Evolutionary conservation across 2,113 vertebrate genomes (phyloP).

Genomic region (Polypterus bichir): DNA sequence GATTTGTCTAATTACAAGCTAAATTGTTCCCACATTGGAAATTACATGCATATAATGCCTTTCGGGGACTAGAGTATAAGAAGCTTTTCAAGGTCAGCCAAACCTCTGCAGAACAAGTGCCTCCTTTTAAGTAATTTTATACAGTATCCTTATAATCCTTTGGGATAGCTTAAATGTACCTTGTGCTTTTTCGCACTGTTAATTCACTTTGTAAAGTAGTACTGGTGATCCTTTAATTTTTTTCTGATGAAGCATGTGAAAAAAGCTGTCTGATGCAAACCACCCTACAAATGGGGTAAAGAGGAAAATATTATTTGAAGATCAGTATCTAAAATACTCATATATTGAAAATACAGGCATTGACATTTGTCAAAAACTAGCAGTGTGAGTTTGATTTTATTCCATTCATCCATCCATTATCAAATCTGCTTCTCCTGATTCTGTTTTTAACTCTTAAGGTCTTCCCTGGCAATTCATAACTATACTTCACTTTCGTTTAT

Average conservation of each 20-base stretch:
- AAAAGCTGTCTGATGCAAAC: too few species aligned
- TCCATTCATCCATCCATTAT: too few species aligned
- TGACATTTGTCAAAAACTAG: too few species aligned
- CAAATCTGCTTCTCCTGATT: too few species aligned
- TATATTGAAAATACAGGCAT: too few species aligned
- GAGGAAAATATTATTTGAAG: too few species aligned
- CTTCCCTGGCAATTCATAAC: too few species aligned
- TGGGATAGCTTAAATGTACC: neutral
- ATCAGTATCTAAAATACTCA: too few species aligned
- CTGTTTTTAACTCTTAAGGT: too few species aligned
- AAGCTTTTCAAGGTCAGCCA: conserved; percentile 62
- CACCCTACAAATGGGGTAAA: too few species aligned
- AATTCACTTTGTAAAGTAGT: neutral
- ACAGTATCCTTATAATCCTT: neutral
- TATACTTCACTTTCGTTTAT: too few species aligned
- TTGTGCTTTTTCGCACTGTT: neutral
- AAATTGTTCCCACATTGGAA: conserved; percentile 83
- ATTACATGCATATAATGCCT: conserved; percentile 66
- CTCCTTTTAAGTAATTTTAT: conserved; percentile 51
- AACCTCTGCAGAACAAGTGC: conserved; percentile 38
- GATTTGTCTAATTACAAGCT: conserved; percentile 69
- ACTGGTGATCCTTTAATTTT: neutral
- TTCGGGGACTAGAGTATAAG: conserved; percentile 59
- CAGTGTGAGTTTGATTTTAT: too few species aligned
- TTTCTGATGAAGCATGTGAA: neutral